Evolutionary conservation across 2,888 invertebrate species (phyloP).

Genomic region (Cynaeus angustus): DNA sequence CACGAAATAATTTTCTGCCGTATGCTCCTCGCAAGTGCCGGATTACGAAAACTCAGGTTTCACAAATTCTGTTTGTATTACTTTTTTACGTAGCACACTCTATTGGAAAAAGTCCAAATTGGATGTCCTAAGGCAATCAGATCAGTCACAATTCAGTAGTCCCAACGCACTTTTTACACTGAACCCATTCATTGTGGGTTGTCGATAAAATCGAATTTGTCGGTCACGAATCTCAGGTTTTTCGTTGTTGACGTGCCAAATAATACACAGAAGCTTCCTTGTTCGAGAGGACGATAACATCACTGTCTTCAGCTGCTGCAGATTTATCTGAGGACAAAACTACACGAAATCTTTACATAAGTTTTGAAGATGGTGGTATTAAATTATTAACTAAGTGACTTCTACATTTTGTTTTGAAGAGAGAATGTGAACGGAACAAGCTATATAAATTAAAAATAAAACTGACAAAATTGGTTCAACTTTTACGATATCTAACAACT

Average conservation of each 20-base stretch:
- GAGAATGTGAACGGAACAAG: too few relatives aligned
- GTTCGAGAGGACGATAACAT: neutral
- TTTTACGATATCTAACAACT: too few relatives aligned
- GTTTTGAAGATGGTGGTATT: too few relatives aligned
- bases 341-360: too few relatives aligned
- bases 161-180: slow-evolving; percentile 2
- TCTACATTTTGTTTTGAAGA: too few relatives aligned
- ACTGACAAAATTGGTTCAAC: too few relatives aligned
- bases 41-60: slow-evolving; percentile 19
- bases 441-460: too few relatives aligned
- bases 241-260: slow-evolving; percentile 36
- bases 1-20: slow-evolving; percentile 37
- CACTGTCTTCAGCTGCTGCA: slow-evolving; percentile 2
- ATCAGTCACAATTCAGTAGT: slow-evolving; percentile 21
- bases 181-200: slow-evolving; percentile 27
- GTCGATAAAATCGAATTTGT: slow-evolving; percentile 42
- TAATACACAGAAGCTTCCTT: slow-evolving; percentile 28
- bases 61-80: slow-evolving; percentile 8
- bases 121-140: neutral
- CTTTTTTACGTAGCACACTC: neutral
- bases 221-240: slow-evolving; percentile 37
- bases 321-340: too few relatives aligned
- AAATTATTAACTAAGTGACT: too few relatives aligned
- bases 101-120: neutral
- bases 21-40: slow-evolving; percentile 18